phyloP scores from a whole-genome alignment of 2,888 invertebrate species.

The Xestobium rufovillosum region DNA sequence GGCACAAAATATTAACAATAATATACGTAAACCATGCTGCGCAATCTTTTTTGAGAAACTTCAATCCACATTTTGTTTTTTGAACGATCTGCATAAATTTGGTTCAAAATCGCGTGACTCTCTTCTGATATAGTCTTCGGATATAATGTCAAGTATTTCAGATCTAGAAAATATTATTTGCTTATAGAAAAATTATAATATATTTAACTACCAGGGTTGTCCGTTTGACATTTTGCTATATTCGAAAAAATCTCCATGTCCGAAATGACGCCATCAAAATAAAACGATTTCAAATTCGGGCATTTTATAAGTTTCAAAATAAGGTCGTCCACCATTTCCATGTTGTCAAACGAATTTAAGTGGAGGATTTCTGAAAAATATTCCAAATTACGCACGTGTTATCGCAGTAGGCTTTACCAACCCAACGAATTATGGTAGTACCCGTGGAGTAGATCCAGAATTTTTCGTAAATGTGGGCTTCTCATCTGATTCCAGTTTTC shows the following conservation, averaged over 20 bases:
- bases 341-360: slow-evolving; percentile 43
- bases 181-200: not conserved
- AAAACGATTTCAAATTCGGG: slow-evolving; percentile 39
- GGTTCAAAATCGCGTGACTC: not conserved
- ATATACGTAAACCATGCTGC: not conserved
- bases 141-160: slow-evolving; percentile 1
- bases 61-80: not conserved
- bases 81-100: not conserved
- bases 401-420: slow-evolving; percentile 23
- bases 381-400: slow-evolving; percentile 5
- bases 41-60: not conserved
- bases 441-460: slow-evolving; percentile 38
- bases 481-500: slow-evolving; percentile 44
- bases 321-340: slow-evolving; percentile 44
- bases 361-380: slow-evolving; percentile 38
- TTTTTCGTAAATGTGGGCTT: slow-evolving; percentile 43
- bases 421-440: slow-evolving; percentile 43
- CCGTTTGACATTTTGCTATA: not conserved
- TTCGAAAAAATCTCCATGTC: slow-evolving; percentile 38
- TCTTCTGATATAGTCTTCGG: not conserved
- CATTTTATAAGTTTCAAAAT: slow-evolving; percentile 41
- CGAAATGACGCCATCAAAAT: slow-evolving; percentile 44
- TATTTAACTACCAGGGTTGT: not conserved
- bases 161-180: not conserved
- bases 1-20: no score